Base-by-base conservation (phyloP, 2,888 invertebrate genomes). In the Sylvicola fuscatus region DNA sequence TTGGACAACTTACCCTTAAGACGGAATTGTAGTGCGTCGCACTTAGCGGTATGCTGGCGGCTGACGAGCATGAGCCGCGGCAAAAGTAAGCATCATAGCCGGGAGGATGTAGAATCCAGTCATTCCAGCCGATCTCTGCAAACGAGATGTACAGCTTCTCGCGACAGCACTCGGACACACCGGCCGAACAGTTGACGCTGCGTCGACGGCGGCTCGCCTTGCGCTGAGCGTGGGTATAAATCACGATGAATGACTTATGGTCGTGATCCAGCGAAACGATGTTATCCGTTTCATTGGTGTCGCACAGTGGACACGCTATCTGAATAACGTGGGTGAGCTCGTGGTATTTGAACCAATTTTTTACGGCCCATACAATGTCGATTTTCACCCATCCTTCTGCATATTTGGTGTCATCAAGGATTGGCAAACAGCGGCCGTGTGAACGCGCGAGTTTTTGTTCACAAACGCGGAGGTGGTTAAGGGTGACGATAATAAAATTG, bases 71-170 rank as follows among this genome's bases (percentile, higher is more conserved):
- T 14, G 72, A 71, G 0, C 87, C 87, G 38, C 77, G 74, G 51
- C 87, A 87, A 60, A 83, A 86, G 54, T 83, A 83, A 0, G 87
- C 86, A 47, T 84, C 74, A 54, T 86, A 87, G 1, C 82, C 83
- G 11, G 67, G 64, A 0, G 87, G 87, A 43, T 72, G 66, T 41
- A 87, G 68, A 39, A 87, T 83, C 86, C 86, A 87, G 53, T 83
- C 77, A 45, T 74, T 73, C 87, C 87, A 87, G 33, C 84, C 84
- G 37, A 87, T 72, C 30, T 83, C 81, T 40, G 71, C 71, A 51
- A 87, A 87, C 42, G 77, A 78, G 40, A 89, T 76, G 49, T 77
- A 80, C 1, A 87, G 63, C 28, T 76, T 74, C 51, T 86, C 84
- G 11, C 83, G 61, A 51, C 87, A 87, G 53, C 86, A 87, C 46